Evolutionary conservation across 2,888 invertebrate genomes (phyloP), one percentile per base, ranked within the genome.

Genomic region (Alviniconcha strummeri): DNA sequence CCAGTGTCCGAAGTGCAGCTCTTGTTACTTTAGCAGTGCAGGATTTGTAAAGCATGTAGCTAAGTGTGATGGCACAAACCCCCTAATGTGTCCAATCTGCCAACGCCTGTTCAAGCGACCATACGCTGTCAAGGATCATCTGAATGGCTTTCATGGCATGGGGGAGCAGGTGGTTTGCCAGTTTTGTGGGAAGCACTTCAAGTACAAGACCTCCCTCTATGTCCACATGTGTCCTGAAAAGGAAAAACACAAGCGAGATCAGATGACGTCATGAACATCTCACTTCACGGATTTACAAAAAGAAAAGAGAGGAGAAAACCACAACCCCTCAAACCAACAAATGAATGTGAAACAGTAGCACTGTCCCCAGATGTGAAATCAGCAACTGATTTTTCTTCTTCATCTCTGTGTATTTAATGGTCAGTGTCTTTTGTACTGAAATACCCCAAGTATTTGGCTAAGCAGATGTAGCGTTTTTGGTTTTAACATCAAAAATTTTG

Each of bases 101-200:
- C 81, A 83, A 17, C 79, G 84, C 9, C 75, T 84, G 9, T 86
- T 84, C 77, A 86, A 84, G 60, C 86, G 84, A 60, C 83, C 84
- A 75, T 86, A 83, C 74, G 83, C 86, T 2, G 77, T 86, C 19
- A 84, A 84, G 54, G 86, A 86, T 64, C 86, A 86, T 75, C 60
- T 86, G 84, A 82, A 84, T 13, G 86, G 86, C 56, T 84, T 83
- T 36, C 86, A 86, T 80, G 86, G 86, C 52, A 83, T 86, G 75
- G 86, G 86, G 57, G 81, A 84, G n/a, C 81, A 84, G 80, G 86
- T 86, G 8, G 80, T 80, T 11, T 86, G 86, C 76, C 60, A 82
- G 55, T 86, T 82, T 55, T 86, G 86, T 84, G 86, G 86, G 54
- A 84, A 84, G 77, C 71, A 77, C 55, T 86, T 86, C 78, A 86